These are phyloP conservation scores for Syndactyla subalaris DNA, from an alignment of 2,797 vertebrate species.

Conservation along the genomic window DNA sequence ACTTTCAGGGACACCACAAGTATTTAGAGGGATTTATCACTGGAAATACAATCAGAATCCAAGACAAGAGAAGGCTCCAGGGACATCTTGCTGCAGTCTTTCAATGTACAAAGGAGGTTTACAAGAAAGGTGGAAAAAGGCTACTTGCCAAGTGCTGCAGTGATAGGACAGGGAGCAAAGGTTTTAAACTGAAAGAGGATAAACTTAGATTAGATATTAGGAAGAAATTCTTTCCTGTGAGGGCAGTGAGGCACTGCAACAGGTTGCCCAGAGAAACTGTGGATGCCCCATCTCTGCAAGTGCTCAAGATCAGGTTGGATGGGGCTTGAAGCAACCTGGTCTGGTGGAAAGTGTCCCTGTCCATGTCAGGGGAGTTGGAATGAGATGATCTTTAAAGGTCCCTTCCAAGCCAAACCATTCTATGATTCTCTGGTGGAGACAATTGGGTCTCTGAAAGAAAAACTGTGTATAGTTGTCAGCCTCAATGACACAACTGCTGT, in stretches of 20 bases:
- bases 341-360: background rate
- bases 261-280: background rate
- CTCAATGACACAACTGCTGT: background rate
- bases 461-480: background rate
- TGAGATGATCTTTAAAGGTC: background rate
- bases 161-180: background rate
- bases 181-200: background rate
- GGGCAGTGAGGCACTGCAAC: background rate
- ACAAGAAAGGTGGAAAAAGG: background rate
- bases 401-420: background rate
- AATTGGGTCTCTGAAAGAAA: background rate
- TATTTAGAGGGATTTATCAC: background rate
- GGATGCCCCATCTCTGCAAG: background rate
- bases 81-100: background rate
- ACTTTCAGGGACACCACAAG: background rate
- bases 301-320: background rate
- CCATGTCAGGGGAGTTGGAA: fast-evolving
- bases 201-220: background rate
- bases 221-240: background rate
- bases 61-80: background rate
- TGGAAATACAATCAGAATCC: background rate
- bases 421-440: background rate
- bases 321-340: background rate
- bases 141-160: background rate
- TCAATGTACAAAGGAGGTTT: background rate